Base-by-base conservation (phyloP, 2,113 vertebrate species). In the Lophius piscatorius region DNA sequence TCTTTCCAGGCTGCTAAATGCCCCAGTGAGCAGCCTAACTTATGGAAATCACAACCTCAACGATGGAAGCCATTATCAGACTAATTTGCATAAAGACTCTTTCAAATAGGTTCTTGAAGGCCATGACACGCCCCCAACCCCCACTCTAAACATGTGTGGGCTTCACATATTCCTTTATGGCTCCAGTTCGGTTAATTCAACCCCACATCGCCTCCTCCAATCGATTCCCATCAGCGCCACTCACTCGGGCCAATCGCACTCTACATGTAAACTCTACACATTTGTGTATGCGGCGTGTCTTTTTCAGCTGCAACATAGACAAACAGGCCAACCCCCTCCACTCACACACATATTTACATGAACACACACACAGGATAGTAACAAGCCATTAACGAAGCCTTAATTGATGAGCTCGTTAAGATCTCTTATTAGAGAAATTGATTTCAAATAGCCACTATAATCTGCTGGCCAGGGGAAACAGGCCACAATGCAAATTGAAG, bases 391-490 rank as follows among this genome's bases (percentile, higher is more conserved):
- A 96, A 96, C 94, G 91, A 95, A 95, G 93, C 85, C 94, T 94
- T 99, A 98, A 99, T 98, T 98, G 96, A 99, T 99, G 96, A 97
- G 95, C 96, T 99, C 96, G 93, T 99, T 99, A 98, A 96, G 94
- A 92, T 96, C 95, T 86, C 94, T 99, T 98, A 99, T 98, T 96
- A 96, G 96, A 97, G 96, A 97, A 99, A 99, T 99, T 99, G 97
- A 99, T 99, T 99, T 98, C 95, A 97, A 98, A 99, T 99, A 99
- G 94, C 93, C 95, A 95, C 93, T 97, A 95, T 95, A 96, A 95
- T 95, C 92, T 92, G 91, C 76, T 59, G 92, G 90, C 90, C 91
- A 91, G 64, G 57, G 90, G 91, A 88, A 92, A 94, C 91, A 90
- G 87, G 81, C 8, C 66, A 86, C 87, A 89, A 91, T 92, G 92